Conservation (phyloP, 2,113 vertebrate species). For the Corvus cornix region DNA sequence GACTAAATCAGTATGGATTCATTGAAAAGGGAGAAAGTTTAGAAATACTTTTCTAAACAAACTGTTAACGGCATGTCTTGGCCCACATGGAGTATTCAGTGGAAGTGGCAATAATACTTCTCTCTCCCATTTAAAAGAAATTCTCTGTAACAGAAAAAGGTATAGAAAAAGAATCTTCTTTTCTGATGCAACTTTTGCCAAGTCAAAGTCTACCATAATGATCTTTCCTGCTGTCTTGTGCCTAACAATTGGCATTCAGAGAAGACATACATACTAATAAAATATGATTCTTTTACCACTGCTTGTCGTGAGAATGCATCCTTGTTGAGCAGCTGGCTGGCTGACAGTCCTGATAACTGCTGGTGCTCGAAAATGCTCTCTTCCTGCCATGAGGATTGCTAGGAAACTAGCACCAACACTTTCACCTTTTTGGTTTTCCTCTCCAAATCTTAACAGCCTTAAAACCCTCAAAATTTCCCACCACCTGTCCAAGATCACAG, state of each 20-base stretch:
- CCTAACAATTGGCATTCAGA: neutral
- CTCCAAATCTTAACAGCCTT: neutral
- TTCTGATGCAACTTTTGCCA: neutral
- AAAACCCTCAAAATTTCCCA: constrained; percentile 38
- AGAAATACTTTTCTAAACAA: neutral
- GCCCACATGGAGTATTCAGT: neutral
- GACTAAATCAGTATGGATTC: neutral
- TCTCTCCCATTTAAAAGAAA: neutral
- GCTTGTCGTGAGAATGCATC: rapidly evolving
- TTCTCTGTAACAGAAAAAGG: neutral
- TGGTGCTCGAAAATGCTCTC: neutral
- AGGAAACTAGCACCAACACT: neutral
- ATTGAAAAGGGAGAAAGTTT: neutral
- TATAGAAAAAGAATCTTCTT: neutral
- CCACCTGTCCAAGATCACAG: constrained; percentile 26
- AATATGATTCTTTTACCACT: neutral
- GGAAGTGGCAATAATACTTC: neutral
- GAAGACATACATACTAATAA: neutral
- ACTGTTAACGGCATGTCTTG: neutral
- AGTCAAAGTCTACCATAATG: neutral
- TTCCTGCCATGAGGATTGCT: neutral
- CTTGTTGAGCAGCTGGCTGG: neutral
- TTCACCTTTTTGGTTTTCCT: constrained; percentile 1
- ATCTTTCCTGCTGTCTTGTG: neutral
- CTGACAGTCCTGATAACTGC: neutral